phyloP scores from a whole-genome alignment of 2,113 vertebrate genomes.

The Phasianus colchicus region DNA sequence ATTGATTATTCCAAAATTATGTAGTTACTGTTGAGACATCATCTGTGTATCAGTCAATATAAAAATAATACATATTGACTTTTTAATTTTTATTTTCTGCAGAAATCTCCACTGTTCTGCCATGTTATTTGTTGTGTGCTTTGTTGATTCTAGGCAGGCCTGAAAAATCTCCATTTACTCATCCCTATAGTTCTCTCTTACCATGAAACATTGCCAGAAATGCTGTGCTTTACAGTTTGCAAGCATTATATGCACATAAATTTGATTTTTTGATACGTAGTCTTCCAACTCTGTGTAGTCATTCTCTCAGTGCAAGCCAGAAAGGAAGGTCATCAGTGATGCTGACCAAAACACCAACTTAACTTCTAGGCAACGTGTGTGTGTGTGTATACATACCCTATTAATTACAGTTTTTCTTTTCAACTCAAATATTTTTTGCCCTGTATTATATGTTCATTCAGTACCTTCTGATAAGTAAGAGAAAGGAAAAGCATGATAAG shows the following conservation, averaged over 20 bases:
- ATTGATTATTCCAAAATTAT: not conserved
- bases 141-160: not conserved
- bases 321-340: not conserved
- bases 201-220: not conserved
- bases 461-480: not conserved
- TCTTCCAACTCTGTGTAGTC: not conserved
- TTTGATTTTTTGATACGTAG: not conserved
- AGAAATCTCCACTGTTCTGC: not conserved
- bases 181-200: not conserved
- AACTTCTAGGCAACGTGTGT: not conserved
- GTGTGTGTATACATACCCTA: not conserved
- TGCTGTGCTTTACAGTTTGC: not conserved
- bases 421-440: not conserved
- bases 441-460: not conserved
- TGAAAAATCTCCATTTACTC: not conserved
- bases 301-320: not conserved
- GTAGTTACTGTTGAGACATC: not conserved
- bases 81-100: constrained; percentile 38
- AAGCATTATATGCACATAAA: not conserved
- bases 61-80: constrained; percentile 33
- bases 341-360: not conserved
- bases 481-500: not conserved
- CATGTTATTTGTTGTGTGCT: not conserved
- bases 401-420: not conserved
- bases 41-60: not conserved